A percentile compares a stretch with the other conserved stretches of the same genome.
phyloP scores from a whole-genome alignment of 2,797 vertebrate genomes.

The Fundulus diaphanus region DNA sequence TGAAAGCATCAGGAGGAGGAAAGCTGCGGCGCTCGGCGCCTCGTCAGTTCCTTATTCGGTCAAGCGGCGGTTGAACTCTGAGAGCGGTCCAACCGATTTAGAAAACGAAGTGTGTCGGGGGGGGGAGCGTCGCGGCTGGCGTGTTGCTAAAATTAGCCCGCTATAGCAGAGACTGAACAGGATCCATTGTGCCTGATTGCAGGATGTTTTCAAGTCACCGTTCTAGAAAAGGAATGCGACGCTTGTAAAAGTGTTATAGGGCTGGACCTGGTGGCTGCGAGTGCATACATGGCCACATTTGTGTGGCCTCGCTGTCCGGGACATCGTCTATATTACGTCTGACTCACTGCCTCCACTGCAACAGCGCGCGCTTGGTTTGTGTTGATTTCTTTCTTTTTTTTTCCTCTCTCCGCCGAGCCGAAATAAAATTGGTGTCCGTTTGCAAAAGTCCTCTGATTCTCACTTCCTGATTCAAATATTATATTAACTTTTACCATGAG shows the following conservation, averaged over 20 bases:
- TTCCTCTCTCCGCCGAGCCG: slow-evolving; percentile 33
- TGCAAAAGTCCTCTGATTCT: slow-evolving; percentile 41
- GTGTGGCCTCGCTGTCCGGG: slow-evolving; percentile 20
- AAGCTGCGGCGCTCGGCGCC: slow-evolving; percentile 40
- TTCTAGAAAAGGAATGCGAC: not conserved
- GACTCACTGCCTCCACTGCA: slow-evolving; percentile 67
- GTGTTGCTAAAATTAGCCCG: slow-evolving; percentile 77
- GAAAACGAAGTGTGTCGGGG: slow-evolving; percentile 63
- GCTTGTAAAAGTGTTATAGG: not conserved
- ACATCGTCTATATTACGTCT: slow-evolving; percentile 51
- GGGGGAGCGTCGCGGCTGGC: slow-evolving; percentile 46
- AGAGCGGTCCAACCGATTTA: slow-evolving; percentile 75
- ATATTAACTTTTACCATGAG: not conserved
- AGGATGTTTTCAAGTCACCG: slow-evolving; percentile 18
- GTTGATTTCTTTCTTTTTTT: no score
- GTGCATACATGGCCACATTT: not conserved
- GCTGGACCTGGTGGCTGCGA: not conserved
- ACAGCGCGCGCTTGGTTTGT: slow-evolving; percentile 61
- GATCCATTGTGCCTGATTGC: slow-evolving; percentile 45
- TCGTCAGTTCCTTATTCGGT: slow-evolving; percentile 81
- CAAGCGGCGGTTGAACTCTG: slow-evolving; percentile 73
- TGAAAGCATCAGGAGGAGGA: slow-evolving; percentile 58
- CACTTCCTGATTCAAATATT: slow-evolving; percentile 13
- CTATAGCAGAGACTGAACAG: slow-evolving; percentile 55
- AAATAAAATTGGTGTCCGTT: slow-evolving; percentile 51